Evolutionary conservation across 2,888 invertebrate species (phyloP), one percentile per base, ranked within the genome.

Genomic region (Ypsolopha scabrella): DNA sequence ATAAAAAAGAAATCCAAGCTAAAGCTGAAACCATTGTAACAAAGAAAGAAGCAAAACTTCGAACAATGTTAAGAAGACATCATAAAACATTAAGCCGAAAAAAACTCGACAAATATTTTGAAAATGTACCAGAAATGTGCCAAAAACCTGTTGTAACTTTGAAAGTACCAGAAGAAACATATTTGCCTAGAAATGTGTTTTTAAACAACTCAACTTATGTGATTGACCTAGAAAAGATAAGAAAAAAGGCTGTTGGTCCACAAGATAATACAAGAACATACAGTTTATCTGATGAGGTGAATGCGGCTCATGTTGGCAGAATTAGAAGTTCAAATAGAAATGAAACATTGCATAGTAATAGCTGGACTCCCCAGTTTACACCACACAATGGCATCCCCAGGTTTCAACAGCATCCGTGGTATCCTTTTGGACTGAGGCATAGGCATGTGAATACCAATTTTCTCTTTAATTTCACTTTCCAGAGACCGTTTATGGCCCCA

Each of bases 131-230:
- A 24, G 71, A 77, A 52, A 57, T 79, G n/a, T 65, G 60, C 14
- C 60, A 67, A 46, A 65, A 70, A 54, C 58, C 62, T 35, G 51
- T 64, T n/a, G 64, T 75, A 1, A 65, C 64, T 33, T 52, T 81
- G 0, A 69, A 68, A 48, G 69, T 65, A 6, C 81, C 85, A 1
- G 65, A 70, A 4, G 68, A 68, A 53, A 53, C 65, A 51, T 64
- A 62, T 48, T 57, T 83, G 50, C 85, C 85, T 7, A 60, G 67
- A 54, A 74, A 73, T 57, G 63, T 83, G 49, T 66, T 63, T 51
- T 62, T 79, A n/a, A 73, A 69, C 52, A 73, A 73, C 50, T 54
- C 65, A 7, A 56, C 53, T n/a, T 82, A 80, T 59, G 59, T 60
- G 2, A 51, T 85, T 1, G 73, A 81, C 60, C 37, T 81, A 33